Evolutionary conservation across 2,113 vertebrate genomes (phyloP).

Genomic region (Sapayoa aenigma): DNA sequence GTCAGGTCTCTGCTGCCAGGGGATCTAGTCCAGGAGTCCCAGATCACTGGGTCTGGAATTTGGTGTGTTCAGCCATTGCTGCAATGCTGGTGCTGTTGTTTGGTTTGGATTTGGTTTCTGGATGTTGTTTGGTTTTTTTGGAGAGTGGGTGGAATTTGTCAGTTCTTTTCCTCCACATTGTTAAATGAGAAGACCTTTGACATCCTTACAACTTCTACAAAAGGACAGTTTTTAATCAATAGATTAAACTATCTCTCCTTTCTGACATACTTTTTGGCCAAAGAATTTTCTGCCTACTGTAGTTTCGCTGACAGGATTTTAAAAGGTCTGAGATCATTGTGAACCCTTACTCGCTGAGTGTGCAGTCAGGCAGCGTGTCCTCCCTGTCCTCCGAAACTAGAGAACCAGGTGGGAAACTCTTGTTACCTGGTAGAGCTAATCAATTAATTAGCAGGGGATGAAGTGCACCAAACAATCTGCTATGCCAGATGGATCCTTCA

Average conservation of each 20-base stretch:
- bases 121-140: not conserved
- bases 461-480: conserved; percentile 42
- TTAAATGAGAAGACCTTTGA: not conserved
- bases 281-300: not conserved
- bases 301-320: not conserved
- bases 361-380: not conserved
- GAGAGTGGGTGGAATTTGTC: not conserved
- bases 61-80: not conserved
- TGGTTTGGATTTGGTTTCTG: not conserved
- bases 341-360: not conserved
- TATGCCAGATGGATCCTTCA: conserved; percentile 46
- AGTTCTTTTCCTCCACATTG: not conserved
- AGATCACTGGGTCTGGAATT: not conserved
- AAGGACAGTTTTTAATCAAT: not conserved
- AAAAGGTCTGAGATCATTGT: not conserved
- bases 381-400: not conserved
- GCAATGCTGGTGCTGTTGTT: not conserved
- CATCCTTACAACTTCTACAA: not conserved
- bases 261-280: not conserved
- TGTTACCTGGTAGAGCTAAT: conserved; percentile 11
- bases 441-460: conserved; percentile 43
- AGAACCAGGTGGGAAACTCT: not conserved
- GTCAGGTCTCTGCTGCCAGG: not conserved
- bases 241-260: not conserved
- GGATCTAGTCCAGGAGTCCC: not conserved